Conservation (phyloP, 2,797 vertebrate genomes). For the Lindbergichthys nudifrons region DNA sequence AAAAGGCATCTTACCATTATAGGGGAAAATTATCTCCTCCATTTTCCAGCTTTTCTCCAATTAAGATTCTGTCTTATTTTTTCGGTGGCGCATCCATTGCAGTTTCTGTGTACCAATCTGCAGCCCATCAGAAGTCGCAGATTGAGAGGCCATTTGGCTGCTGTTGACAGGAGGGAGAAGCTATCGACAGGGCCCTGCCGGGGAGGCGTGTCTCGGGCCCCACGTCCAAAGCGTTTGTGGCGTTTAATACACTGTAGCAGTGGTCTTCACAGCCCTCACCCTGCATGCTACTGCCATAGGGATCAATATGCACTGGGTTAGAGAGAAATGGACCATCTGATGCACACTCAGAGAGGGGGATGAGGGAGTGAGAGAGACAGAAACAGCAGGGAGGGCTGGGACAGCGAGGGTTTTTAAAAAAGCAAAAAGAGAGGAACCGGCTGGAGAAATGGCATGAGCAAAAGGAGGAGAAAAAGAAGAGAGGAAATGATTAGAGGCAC, state of each 20-base stretch:
- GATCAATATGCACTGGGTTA: conserved; percentile 85
- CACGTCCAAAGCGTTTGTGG: conserved; percentile 86
- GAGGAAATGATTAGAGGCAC: conserved; percentile 73
- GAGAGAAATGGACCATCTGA: conserved; percentile 84
- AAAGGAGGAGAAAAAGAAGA: conserved; percentile 51
- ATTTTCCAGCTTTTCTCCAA: conserved; percentile 26
- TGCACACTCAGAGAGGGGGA: conserved; percentile 76
- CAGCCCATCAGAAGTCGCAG: conserved; percentile 74
- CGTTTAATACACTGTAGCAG: conserved; percentile 88
- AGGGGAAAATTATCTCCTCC: conserved; percentile 28
- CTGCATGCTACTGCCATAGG: conserved; percentile 79
- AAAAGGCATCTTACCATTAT: conserved; percentile 39
- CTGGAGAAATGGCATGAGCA: conserved; percentile 53
- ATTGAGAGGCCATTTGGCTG: conserved; percentile 85
- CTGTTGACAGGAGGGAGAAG: conserved; percentile 85
- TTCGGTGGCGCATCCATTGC: conserved; percentile 52
- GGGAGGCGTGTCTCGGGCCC: conserved; percentile 82
- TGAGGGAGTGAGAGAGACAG: conserved; percentile 55
- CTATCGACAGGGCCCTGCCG: conserved; percentile 85
- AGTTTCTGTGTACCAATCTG: conserved; percentile 64
- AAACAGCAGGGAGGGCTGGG: conserved; percentile 63
- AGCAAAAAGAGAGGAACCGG: conserved; percentile 43
- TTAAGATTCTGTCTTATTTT: conserved; percentile 53
- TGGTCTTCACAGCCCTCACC: conserved; percentile 76
- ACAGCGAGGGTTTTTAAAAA: conserved; percentile 55